These are phyloP conservation scores for Diploscapter pachys DNA, from an alignment of 1,140 invertebrate species.

Conservation along the genomic window DNA sequence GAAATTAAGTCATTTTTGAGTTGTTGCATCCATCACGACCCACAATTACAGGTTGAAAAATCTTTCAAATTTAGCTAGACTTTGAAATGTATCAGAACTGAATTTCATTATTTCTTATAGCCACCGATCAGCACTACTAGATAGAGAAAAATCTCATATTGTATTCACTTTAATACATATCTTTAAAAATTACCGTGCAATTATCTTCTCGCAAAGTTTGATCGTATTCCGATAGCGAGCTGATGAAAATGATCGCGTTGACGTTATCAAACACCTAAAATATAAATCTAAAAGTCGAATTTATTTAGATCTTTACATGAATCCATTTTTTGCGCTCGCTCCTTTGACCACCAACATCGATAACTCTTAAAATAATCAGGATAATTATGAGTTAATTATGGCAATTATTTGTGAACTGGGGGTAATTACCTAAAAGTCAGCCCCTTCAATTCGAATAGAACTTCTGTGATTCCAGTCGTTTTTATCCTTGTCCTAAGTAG, in stretches of 20 bases:
- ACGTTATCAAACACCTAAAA: constrained; percentile 61
- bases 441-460: constrained; percentile 57
- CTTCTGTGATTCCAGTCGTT: constrained; percentile 59
- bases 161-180: too few relatives aligned
- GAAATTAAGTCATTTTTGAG: too few relatives aligned
- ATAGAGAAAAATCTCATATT: too few relatives aligned
- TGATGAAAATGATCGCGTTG: constrained; percentile 63
- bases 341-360: constrained; percentile 70
- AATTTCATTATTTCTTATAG: too few relatives aligned
- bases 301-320: constrained; percentile 45
- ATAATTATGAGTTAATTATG: constrained; percentile 14
- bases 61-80: too few relatives aligned
- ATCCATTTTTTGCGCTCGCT: constrained; percentile 79
- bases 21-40: too few relatives aligned
- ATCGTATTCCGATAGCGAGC: constrained; percentile 63
- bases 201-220: constrained; percentile 62
- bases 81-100: too few relatives aligned
- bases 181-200: constrained; percentile 46
- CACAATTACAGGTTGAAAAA: too few relatives aligned
- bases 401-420: background rate
- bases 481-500: constrained; percentile 54
- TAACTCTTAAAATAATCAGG: constrained; percentile 56
- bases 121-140: too few relatives aligned
- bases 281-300: too few relatives aligned
- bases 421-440: constrained; percentile 51